Evolutionary conservation across 1,140 invertebrate genomes (phyloP), one percentile per base, ranked within the genome.

Genomic region (Cydia strobilella): DNA sequence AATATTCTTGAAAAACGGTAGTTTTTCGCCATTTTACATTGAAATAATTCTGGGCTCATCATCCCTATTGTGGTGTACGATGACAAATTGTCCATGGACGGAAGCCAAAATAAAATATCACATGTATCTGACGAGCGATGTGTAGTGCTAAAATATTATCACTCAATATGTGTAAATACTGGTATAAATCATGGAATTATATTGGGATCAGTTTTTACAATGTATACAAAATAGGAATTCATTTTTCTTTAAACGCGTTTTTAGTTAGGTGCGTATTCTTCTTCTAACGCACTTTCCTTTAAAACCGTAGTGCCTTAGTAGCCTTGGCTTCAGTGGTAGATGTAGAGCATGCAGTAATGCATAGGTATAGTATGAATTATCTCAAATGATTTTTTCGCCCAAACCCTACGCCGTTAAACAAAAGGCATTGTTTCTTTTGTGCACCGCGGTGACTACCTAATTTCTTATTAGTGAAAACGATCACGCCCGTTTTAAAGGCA

Each of bases 201-300:
- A 80, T 82, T 84, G 85, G 84, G 85, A 88, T 88, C 84, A 86
- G 84, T 85, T 88, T 86, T 84, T 80, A 69, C 15, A 10, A 35
- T 69, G 15, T 69, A 23, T 15, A 18, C n/a, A 7, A 31, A 31
- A 66, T 66, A 31, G 15, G 10, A 39, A 15, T n/a, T 69, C 10
- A 3, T 6, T 39, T 39, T 39, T 39, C 65, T 69, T 20, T 59
- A 59, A 12, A 59, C 54, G 54, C 6, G 20, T 59, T 23, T 12
- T 23, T 23, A 23, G 20, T 7, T 18, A 39, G 13, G 1, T 39
- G 31, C 31, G 31, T 69, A n/a, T 27, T 42, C n/a, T n/a, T 27
- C 35, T 35, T 69, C 27, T 7, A 18, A 18, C n/a, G 31, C 65
- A 42, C 13, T 15, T 74, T 13, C 15, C 3, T 39, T 74, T 42